Percentiles rank a stretch among this genome's conserved stretches.
These are phyloP conservation scores for Odobenus rosmarus DNA, from an alignment of 2,113 vertebrate genomes.

Conservation along the genomic window DNA sequence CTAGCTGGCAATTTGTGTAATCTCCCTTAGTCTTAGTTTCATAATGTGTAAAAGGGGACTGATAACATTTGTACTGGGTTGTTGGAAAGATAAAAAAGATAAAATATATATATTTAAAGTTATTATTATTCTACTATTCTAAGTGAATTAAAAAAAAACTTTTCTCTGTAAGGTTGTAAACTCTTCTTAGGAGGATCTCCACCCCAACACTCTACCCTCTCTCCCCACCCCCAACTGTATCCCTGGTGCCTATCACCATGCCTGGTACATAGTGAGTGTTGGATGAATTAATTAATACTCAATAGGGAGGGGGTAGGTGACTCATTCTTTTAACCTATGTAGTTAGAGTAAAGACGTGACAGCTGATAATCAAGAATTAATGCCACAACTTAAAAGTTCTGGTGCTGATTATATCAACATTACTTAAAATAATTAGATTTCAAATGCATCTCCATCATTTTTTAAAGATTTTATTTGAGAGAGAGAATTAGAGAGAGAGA, in stretches of 20 bases:
- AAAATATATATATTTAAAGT: background rate
- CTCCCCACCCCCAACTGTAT: background rate
- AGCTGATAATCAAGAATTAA: constrained; percentile 69
- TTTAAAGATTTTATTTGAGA: too few relatives aligned
- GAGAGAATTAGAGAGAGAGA: too few relatives aligned
- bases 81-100: constrained; percentile 6
- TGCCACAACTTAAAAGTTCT: constrained; percentile 61
- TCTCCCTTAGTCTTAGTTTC: constrained; percentile 12
- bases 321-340: constrained; percentile 37
- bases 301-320: background rate
- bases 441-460: constrained; percentile 51
- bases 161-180: background rate
- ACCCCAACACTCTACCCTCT: background rate
- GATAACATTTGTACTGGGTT: background rate
- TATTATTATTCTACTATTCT: constrained; percentile 12
- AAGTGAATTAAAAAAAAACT: constrained; percentile 29
- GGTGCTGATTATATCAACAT: constrained; percentile 69
- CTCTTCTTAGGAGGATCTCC: background rate
- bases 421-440: constrained; percentile 70
- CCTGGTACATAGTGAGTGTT: background rate
- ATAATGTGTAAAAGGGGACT: background rate
- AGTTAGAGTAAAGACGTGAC: constrained; percentile 50
- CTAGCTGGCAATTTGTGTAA: background rate
- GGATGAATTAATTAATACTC: constrained; percentile 46
- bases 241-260: background rate